Conservation (phyloP, 2,888 invertebrate genomes). For the Eupeodes latifasciatus region DNA sequence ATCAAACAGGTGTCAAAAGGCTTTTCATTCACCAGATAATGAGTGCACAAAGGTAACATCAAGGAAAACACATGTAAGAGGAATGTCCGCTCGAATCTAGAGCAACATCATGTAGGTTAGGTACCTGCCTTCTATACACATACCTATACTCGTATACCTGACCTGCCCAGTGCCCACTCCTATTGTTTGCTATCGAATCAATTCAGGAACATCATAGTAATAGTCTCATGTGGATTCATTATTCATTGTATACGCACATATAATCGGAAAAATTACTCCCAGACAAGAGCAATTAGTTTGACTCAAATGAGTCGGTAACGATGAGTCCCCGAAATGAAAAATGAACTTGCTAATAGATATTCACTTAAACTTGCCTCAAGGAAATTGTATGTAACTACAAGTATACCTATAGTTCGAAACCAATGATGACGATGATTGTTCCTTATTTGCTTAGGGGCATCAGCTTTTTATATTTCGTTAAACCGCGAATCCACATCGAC, state of each 20-base stretch:
- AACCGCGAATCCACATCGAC: slow-evolving; percentile 37
- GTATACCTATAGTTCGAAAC: neutral
- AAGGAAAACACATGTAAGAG: slow-evolving; percentile 73
- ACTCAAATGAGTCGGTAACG: slow-evolving; percentile 55
- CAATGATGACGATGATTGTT: slow-evolving; percentile 38
- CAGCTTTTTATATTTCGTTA: slow-evolving; percentile 20
- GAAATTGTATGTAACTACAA: slow-evolving; percentile 1
- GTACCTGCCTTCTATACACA: slow-evolving; percentile 27
- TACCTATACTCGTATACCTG: slow-evolving; percentile 13
- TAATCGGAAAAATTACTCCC: slow-evolving; percentile 60
- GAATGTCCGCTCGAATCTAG: slow-evolving; percentile 59
- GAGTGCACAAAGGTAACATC: slow-evolving; percentile 73
- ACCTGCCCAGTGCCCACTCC: slow-evolving; percentile 59
- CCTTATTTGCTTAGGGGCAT: slow-evolving; percentile 22
- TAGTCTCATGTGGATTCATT: slow-evolving; percentile 65
- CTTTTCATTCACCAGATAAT: slow-evolving; percentile 76
- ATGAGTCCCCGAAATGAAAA: slow-evolving; percentile 54
- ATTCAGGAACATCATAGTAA: slow-evolving; percentile 57
- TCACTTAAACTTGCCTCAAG: slow-evolving; percentile 39
- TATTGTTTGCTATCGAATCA: slow-evolving; percentile 71
- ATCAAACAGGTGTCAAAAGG: slow-evolving; percentile 77
- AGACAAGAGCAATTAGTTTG: slow-evolving; percentile 72
- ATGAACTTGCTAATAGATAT: slow-evolving; percentile 61
- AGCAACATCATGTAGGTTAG: slow-evolving; percentile 58
- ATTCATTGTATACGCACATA: slow-evolving; percentile 65